phyloP scores from a whole-genome alignment of 2,888 invertebrate species.

The Eilema depressum region DNA sequence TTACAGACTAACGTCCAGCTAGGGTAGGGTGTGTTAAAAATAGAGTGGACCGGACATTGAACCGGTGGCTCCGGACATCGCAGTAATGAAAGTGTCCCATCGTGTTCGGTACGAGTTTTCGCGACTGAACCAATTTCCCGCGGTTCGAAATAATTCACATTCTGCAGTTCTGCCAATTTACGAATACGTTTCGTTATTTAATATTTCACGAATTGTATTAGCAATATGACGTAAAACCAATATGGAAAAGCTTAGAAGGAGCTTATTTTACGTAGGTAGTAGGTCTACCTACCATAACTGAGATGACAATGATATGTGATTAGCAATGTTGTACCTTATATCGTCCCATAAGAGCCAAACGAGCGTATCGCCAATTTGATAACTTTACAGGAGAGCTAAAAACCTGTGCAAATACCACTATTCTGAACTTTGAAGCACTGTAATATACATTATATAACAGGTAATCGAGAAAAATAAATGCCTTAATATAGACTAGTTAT shows the following conservation, averaged over 20 bases:
- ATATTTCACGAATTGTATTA: background rate
- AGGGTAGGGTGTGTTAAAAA: slow-evolving; percentile 76
- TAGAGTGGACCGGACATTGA: slow-evolving; percentile 83
- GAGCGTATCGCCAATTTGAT: too few species aligned
- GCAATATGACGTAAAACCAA: background rate
- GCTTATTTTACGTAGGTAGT: too few species aligned
- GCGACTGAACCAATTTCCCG: slow-evolving; percentile 74
- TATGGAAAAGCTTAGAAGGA: background rate
- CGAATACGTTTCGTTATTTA: slow-evolving; percentile 22
- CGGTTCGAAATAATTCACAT: slow-evolving; percentile 53
- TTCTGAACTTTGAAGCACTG: too few species aligned
- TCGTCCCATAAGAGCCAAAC: too few species aligned
- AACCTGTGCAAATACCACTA: too few species aligned
- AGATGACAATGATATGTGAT: too few species aligned
- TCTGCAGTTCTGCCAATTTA: slow-evolving; percentile 46
- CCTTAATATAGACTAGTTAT: too few species aligned
- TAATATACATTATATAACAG: too few species aligned
- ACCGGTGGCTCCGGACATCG: slow-evolving; percentile 79
- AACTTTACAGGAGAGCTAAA: too few species aligned
- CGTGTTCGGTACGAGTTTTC: slow-evolving; percentile 66
- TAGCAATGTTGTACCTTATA: too few species aligned
- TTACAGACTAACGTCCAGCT: slow-evolving; percentile 58
- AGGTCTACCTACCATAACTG: too few species aligned
- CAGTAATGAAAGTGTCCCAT: slow-evolving; percentile 81
- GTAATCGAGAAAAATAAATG: too few species aligned